Evolutionary conservation across 2,888 invertebrate species (phyloP).

Genomic region (Plusia festucae): DNA sequence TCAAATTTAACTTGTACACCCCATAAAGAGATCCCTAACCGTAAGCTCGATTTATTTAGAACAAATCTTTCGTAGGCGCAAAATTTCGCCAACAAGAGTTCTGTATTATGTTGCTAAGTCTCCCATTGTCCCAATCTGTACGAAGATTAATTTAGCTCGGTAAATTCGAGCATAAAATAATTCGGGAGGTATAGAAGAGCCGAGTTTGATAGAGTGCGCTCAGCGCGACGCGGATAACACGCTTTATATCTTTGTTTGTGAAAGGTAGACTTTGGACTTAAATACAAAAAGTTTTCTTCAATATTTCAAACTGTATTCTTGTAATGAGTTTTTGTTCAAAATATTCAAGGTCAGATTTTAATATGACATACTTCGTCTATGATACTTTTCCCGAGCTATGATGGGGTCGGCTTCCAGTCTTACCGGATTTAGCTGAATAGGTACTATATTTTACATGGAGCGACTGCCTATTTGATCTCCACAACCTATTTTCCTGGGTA

Average conservation of each 20-base stretch:
- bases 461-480: too few species aligned
- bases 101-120: slow-evolving; percentile 80
- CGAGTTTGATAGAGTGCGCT: slow-evolving; percentile 49
- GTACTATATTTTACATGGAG: too few species aligned
- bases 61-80: slow-evolving; percentile 71
- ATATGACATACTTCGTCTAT: too few species aligned
- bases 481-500: too few species aligned
- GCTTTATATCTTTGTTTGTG: slow-evolving; percentile 56
- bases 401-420: too few species aligned
- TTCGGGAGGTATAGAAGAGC: slow-evolving; percentile 60
- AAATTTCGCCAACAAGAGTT: slow-evolving; percentile 74
- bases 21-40: slow-evolving; percentile 43
- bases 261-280: slow-evolving; percentile 27
- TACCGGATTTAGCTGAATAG: too few species aligned
- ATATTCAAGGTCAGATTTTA: too few species aligned
- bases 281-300: slow-evolving; percentile 54
- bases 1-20: slow-evolving; percentile 51
- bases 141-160: slow-evolving; percentile 84
- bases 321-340: slow-evolving; percentile 43
- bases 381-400: too few species aligned
- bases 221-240: slow-evolving; percentile 39
- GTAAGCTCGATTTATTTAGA: slow-evolving; percentile 64
- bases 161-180: slow-evolving; percentile 67
- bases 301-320: slow-evolving; percentile 37
- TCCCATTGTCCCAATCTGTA: slow-evolving; percentile 82